These are phyloP conservation scores for Pyrocoelia pectoralis DNA, from an alignment of 2,888 invertebrate genomes.

Conservation along the genomic window DNA sequence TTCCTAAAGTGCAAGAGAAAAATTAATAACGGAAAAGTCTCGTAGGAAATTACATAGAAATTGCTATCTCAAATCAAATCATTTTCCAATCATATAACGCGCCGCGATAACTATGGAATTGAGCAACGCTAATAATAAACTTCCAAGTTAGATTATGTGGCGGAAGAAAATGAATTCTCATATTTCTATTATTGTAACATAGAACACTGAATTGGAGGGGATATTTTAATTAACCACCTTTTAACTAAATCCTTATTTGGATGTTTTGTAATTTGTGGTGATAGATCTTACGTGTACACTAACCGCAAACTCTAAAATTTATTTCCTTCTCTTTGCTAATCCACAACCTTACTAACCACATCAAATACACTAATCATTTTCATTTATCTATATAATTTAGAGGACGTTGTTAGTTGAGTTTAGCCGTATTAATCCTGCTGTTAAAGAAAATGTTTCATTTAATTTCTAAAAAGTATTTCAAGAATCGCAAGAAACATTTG, in stretches of 20 bases:
- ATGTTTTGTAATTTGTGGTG: background rate
- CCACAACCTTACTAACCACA: too few species aligned
- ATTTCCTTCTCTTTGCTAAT: background rate
- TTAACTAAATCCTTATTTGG: background rate
- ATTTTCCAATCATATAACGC: slow-evolving; percentile 10
- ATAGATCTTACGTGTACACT: background rate
- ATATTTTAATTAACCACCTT: slow-evolving; percentile 3
- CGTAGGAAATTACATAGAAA: slow-evolving; percentile 8
- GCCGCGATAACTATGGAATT: slow-evolving; percentile 6
- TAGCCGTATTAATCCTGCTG: too few species aligned
- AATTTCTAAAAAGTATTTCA: too few species aligned
- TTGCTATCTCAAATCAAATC: slow-evolving; percentile 9
- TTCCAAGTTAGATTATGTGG: slow-evolving; percentile 3
- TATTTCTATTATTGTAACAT: background rate
- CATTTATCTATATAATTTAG: too few species aligned
- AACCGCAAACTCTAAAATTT: background rate
- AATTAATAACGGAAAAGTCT: slow-evolving; percentile 6
- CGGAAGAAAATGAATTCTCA: background rate
- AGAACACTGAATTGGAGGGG: background rate
- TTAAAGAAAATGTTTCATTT: too few species aligned
- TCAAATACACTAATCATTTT: too few species aligned
- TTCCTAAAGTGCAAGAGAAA: background rate
- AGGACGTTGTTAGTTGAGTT: too few species aligned
- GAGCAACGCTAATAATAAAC: slow-evolving; percentile 3
- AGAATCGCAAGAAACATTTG: too few species aligned